These are phyloP conservation scores for Hoplostethus atlanticus DNA, from an alignment of 2,797 vertebrate species.

Conservation along the genomic window DNA sequence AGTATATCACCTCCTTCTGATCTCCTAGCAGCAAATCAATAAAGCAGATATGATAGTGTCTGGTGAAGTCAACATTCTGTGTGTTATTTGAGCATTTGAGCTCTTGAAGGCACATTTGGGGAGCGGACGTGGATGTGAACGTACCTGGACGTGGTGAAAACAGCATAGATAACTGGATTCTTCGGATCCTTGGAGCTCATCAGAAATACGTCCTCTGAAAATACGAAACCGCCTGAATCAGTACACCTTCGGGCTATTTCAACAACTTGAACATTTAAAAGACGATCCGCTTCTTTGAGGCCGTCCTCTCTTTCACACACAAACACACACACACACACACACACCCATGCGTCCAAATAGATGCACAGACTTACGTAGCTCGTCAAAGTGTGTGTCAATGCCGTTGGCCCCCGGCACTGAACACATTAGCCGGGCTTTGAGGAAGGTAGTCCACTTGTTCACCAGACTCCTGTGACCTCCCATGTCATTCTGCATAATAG, in stretches of 20 bases:
- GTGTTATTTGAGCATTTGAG: constrained; percentile 28
- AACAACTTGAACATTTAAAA: not conserved
- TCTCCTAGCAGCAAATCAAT: constrained; percentile 68
- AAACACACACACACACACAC: not conserved
- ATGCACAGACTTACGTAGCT: constrained; percentile 89
- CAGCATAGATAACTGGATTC: constrained; percentile 96
- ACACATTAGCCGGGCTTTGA: constrained; percentile 95
- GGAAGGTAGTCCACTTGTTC: constrained; percentile 99
- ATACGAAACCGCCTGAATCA: constrained; percentile 1
- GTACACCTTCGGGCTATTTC: not conserved
- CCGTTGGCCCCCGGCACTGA: constrained; percentile 96
- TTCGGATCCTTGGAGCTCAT: constrained; percentile 99
- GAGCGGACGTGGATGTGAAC: not conserved
- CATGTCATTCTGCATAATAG: constrained; percentile 91
- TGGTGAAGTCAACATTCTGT: constrained; percentile 15
- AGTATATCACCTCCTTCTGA: constrained; percentile 42
- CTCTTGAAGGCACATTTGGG: constrained; percentile 9
- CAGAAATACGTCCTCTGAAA: constrained; percentile 87
- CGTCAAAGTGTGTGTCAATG: constrained; percentile 99
- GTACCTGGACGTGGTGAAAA: constrained; percentile 99
- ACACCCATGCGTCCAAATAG: not conserved
- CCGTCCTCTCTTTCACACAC: not conserved
- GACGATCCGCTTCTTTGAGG: not conserved
- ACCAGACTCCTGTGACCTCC: constrained; percentile 98
- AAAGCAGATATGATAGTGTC: constrained; percentile 61